Evolutionary conservation across 2,797 vertebrate genomes (phyloP).

Genomic region (Tokudaia tokunoshimensis): DNA sequence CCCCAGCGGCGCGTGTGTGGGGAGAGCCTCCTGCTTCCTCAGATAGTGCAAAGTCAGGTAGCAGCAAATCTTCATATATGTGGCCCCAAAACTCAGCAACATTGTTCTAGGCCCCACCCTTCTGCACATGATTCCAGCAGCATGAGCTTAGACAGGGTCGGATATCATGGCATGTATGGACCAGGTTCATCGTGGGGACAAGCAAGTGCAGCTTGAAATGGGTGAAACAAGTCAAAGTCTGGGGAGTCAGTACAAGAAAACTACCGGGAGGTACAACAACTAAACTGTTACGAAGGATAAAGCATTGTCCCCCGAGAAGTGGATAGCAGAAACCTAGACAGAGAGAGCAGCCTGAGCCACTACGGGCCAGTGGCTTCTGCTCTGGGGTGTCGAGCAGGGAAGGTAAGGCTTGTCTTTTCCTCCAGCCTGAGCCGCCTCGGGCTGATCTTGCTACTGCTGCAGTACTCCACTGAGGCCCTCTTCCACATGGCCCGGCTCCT

Average conservation of each 20-base stretch:
- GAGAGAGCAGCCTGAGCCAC: not conserved
- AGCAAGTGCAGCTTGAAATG: not conserved
- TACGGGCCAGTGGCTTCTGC: accelerated
- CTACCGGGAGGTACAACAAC: not conserved
- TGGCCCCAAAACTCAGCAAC: not conserved
- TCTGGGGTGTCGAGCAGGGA: accelerated
- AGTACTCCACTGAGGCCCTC: constrained; percentile 95
- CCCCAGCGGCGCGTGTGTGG: not conserved
- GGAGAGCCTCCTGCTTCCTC: not conserved
- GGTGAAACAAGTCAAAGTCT: not conserved
- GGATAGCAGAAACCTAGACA: not conserved
- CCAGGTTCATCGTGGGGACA: not conserved
- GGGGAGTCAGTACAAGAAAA: not conserved
- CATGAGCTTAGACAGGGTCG: not conserved
- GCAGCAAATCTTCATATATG: not conserved
- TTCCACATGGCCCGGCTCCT: constrained; percentile 96
- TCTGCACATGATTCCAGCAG: not conserved
- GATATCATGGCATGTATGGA: not conserved
- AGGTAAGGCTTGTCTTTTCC: not conserved
- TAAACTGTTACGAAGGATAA: too few relatives aligned
- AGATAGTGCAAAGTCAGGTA: not conserved
- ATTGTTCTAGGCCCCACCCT: not conserved
- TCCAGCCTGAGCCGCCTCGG: constrained; percentile 95
- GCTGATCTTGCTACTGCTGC: constrained; percentile 95
- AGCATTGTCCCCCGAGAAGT: not conserved